Evolutionary conservation across 1,140 invertebrate species (phyloP), one percentile per base, ranked within the genome.

Genomic region (Ips typographus): DNA sequence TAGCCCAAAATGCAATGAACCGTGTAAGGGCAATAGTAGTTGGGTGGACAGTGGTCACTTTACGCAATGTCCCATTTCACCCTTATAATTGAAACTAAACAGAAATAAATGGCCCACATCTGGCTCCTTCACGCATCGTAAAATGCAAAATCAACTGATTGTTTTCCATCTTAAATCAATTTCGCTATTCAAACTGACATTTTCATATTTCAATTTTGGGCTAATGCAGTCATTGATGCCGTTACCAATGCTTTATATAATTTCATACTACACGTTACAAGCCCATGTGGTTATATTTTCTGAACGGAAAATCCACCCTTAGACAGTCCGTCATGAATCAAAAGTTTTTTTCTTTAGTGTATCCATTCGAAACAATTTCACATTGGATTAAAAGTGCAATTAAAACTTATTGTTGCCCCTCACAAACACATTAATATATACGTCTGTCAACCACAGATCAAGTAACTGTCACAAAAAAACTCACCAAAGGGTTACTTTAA

Each of bases 51-150:
- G 65, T 72, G 74, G 74, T 74, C 72, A 75, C 62, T 74, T 72
- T 64, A 71, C 67, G 71, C 73, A 75, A 75, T 63, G 60, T 65
- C 40, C 65, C 66, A 62, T 67, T 65, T 61, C 52, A 56, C 72
- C 69, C 60, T 65, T 63, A 70, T 70, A 74, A 74, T 63, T 62
- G 65, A 75, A 74, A 66, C 70, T 63, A 71, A 70, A 72, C 64
- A 70, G 57, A 65, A 72, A 68, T 61, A 56, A 68, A 64, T 68
- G 57, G 43, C 37, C 56, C 53, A 72, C 74, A 75, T 75, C 74
- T 75, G 74, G 72, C 74, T 69, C 65, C 72, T 75, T 75, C 74
- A 75, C 72, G 74, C 52, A 40, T 71, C 73, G 73, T 74, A 75
- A 74, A 75, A 40, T 75, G 62, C 65, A 67, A 58, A 51, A 71